A percentile compares a stretch with the other conserved stretches of the same genome.
phyloP scores from a whole-genome alignment of 2,888 invertebrate species.

The Coenonympha glycerion region DNA sequence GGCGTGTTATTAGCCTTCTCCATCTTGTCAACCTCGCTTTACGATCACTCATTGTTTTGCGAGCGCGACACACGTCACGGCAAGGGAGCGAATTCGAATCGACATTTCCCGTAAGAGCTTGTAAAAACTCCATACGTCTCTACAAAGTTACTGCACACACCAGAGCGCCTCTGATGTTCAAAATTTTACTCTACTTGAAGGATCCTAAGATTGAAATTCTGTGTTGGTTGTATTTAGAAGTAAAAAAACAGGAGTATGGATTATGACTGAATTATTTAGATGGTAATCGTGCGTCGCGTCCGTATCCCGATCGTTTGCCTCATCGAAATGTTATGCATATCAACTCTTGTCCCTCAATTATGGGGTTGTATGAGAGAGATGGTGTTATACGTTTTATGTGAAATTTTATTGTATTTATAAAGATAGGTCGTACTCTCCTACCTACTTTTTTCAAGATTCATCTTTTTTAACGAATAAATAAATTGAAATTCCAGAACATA shows the following conservation, averaged over 20 bases:
- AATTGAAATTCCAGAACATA: too few species aligned
- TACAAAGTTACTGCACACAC: conserved; percentile 28
- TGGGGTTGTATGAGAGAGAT: conserved; percentile 23
- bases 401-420: conserved; percentile 28
- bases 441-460: too few species aligned
- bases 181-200: conserved; percentile 31
- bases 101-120: conserved; percentile 69
- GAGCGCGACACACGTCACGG: conserved; percentile 56
- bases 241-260: conserved; percentile 51
- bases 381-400: conserved; percentile 18
- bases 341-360: conserved; percentile 36
- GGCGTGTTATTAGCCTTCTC: conserved; percentile 56
- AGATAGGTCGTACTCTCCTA: too few species aligned
- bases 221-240: conserved; percentile 32
- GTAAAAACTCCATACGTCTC: conserved; percentile 66
- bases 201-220: conserved; percentile 23
- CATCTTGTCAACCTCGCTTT: conserved; percentile 63
- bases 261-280: conserved; percentile 73
- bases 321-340: conserved; percentile 55
- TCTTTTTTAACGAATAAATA: too few species aligned
- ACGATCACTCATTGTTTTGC: conserved; percentile 66
- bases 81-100: conserved; percentile 60
- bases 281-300: conserved; percentile 68
- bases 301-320: conserved; percentile 71
- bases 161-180: conserved; percentile 3